A percentile compares a stretch with the other conserved stretches of the same genome.
Evolutionary conservation across 37 sponge, comb jelly and placozoan species (phyloP).

Genomic region (Diacarnus erythraeanus): DNA sequence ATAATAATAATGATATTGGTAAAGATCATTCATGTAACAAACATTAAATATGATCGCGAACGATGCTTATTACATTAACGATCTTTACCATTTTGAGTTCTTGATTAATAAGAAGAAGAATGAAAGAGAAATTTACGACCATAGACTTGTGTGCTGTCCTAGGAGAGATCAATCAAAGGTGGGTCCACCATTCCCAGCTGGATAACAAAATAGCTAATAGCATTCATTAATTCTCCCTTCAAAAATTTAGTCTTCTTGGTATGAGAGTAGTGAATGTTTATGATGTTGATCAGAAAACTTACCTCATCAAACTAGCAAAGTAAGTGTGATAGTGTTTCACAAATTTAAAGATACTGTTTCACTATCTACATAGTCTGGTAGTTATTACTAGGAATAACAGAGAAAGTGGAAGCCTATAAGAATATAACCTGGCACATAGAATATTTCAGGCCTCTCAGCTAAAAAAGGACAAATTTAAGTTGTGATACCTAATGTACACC

Average conservation of each 20-base stretch:
- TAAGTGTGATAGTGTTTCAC: conserved; percentile 28
- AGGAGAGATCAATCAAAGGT: conserved; percentile 62
- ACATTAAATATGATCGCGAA: too few relatives aligned
- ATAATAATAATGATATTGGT: too few relatives aligned
- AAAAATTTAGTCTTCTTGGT: conserved; percentile 64
- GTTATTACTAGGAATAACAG: too few relatives aligned
- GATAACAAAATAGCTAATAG: not conserved
- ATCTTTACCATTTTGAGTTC: not conserved
- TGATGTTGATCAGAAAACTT: conserved; percentile 94
- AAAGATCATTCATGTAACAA: too few relatives aligned
- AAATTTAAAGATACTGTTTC: too few relatives aligned
- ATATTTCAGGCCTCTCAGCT: too few relatives aligned
- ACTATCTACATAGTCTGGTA: too few relatives aligned
- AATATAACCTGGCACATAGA: too few relatives aligned
- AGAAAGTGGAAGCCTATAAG: too few relatives aligned
- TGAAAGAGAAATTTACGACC: conserved; percentile 88
- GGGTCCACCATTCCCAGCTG: not conserved
- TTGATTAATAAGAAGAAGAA: not conserved
- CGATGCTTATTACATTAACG: too few relatives aligned
- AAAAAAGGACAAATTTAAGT: too few relatives aligned
- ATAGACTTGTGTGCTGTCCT: conserved; percentile 77
- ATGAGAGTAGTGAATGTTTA: conserved; percentile 93
- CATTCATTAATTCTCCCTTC: not conserved
- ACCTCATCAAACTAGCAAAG: conserved; percentile 93
- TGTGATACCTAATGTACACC: too few relatives aligned